phyloP scores from a whole-genome alignment of 2,888 invertebrate species.

The Plebejus melissa region DNA sequence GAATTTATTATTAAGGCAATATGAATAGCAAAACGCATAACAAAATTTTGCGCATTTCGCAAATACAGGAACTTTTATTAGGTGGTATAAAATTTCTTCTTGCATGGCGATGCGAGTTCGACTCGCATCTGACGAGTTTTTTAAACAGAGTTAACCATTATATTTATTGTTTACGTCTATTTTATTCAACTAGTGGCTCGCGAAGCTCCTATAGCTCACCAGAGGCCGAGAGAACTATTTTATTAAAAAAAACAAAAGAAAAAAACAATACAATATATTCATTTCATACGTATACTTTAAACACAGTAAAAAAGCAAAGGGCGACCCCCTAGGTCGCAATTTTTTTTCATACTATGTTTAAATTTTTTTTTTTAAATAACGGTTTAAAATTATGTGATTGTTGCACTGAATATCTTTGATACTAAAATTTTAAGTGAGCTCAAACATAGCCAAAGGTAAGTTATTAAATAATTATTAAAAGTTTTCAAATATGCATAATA shows the following conservation, averaged over 20 bases:
- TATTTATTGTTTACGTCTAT: not conserved
- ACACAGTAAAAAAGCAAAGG: no score
- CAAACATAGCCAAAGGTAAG: conserved; percentile 10
- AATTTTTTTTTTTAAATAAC: not conserved
- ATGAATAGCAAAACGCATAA: not conserved
- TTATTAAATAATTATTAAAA: not conserved
- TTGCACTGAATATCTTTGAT: not conserved
- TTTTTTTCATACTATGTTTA: no score
- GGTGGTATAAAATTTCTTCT: not conserved
- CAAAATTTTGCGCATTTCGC: not conserved
- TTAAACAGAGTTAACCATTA: not conserved
- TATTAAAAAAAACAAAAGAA: no score
- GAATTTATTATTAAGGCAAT: no score
- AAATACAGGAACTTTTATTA: not conserved
- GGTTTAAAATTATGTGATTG: not conserved
- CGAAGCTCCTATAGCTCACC: no score
- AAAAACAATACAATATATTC: no score
- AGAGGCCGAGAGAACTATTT: no score
- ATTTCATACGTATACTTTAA: no score
- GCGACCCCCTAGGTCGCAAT: no score
- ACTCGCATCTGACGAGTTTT: not conserved
- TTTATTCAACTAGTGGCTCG: no score
- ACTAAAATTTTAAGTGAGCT: not conserved
- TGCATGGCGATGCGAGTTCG: not conserved
- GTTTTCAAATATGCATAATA: not conserved